Evolutionary conservation across 2,113 vertebrate species (phyloP).

Genomic region (Halichoeres trimaculatus): DNA sequence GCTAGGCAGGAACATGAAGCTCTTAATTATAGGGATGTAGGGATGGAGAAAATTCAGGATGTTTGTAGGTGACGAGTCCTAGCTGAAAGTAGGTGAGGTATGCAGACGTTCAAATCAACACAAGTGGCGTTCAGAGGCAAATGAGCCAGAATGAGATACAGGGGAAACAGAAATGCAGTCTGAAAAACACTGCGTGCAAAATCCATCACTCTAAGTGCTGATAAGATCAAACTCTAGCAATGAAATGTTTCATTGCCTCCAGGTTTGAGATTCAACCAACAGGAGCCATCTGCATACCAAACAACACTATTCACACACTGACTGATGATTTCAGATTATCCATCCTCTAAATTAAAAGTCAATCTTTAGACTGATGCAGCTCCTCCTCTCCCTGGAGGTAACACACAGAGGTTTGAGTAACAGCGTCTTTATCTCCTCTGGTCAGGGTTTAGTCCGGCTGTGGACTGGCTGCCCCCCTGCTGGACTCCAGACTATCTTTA

Average conservation of each 20-base stretch:
- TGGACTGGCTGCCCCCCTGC: constrained; percentile 36
- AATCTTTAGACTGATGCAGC: constrained; percentile 25
- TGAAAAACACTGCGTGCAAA: too few relatives aligned
- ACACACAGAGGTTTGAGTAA: background rate
- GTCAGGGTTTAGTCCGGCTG: constrained; percentile 59
- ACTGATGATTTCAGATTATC: constrained; percentile 63
- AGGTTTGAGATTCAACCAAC: constrained; percentile 50
- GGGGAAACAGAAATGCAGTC: background rate
- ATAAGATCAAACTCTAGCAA: constrained; percentile 60
- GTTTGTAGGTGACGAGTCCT: constrained; percentile 43
- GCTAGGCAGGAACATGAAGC: constrained; percentile 79
- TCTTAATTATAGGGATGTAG: constrained; percentile 71
- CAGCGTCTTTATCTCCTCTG: constrained; percentile 57
- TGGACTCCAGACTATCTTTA: constrained; percentile 45
- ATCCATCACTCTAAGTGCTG: too few relatives aligned
- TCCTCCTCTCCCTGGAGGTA: constrained; percentile 19
- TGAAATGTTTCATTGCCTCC: constrained; percentile 22
- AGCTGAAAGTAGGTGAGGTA: too few relatives aligned
- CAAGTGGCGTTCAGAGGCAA: constrained; percentile 1
- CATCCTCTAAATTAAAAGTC: constrained; percentile 31
- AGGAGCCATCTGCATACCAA: constrained; percentile 61
- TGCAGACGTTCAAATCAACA: too few relatives aligned
- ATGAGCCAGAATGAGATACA: too few relatives aligned
- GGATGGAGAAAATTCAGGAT: constrained; percentile 55
- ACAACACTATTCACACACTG: constrained; percentile 54